Conservation (phyloP, 2,113 vertebrate species). For the Tor tambroides region DNA sequence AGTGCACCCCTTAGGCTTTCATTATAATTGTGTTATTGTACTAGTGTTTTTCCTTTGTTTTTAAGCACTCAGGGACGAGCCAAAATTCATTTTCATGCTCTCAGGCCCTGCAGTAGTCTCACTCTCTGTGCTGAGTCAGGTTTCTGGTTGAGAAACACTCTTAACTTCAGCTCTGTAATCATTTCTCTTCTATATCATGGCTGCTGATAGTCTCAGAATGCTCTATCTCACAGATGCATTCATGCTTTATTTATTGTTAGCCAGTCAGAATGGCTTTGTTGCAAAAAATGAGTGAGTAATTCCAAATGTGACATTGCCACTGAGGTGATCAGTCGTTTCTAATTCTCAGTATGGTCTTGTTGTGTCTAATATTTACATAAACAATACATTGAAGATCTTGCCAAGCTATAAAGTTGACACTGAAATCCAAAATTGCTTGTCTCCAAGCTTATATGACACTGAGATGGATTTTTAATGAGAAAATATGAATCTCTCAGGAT, state of each 20-base stretch:
- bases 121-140: slow-evolving; percentile 13
- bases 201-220: not conserved
- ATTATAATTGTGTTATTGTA: not conserved
- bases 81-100: not conserved
- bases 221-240: slow-evolving; percentile 5
- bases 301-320: not conserved
- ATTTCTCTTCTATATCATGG: slow-evolving; percentile 4
- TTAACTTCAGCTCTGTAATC: slow-evolving; percentile 3
- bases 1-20: not conserved
- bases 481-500: slow-evolving; percentile 72
- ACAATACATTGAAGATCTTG: not conserved
- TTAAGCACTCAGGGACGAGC: not conserved
- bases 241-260: not conserved
- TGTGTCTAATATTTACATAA: slow-evolving; percentile 1
- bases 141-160: not conserved
- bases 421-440: not conserved
- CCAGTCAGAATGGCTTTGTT: not conserved
- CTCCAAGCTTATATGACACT: not conserved
- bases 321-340: slow-evolving; percentile 11
- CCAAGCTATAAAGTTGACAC: not conserved
- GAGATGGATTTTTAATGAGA: not conserved
- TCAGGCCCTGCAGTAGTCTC: slow-evolving; percentile 7
- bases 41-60: not conserved
- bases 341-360: not conserved
- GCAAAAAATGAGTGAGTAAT: not conserved